Conservation (phyloP, 2,113 vertebrate genomes). For the Fregata magnificens region DNA sequence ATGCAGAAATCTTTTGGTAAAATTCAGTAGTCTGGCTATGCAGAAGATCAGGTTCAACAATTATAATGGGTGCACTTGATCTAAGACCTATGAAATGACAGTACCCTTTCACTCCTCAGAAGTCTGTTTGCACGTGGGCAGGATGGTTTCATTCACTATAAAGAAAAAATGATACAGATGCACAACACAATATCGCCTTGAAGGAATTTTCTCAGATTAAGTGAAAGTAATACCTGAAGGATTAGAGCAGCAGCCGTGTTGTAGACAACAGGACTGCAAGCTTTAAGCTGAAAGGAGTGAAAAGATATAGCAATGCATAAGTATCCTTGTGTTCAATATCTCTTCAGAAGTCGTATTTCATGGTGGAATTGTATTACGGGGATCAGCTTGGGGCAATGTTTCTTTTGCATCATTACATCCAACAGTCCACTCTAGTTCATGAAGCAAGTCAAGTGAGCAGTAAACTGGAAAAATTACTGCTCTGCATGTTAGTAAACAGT, state of each 20-base stretch:
- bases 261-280: background rate
- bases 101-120: background rate
- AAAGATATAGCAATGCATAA: background rate
- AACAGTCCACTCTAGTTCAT: background rate
- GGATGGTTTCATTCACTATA: background rate
- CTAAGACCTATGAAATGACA: background rate
- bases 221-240: background rate
- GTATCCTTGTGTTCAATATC: background rate
- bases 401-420: background rate
- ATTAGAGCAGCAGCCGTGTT: background rate
- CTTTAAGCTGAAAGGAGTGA: background rate
- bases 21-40: background rate
- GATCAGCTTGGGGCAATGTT: background rate
- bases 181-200: background rate
- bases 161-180: background rate
- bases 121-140: background rate
- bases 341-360: background rate
- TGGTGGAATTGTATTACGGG: background rate
- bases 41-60: background rate
- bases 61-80: background rate
- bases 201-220: constrained; percentile 10
- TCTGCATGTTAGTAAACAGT: background rate
- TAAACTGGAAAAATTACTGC: background rate
- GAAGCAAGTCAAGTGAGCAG: background rate
- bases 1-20: background rate